phyloP scores from a whole-genome alignment of 2,797 vertebrate genomes.

The Liparis tanakae region DNA sequence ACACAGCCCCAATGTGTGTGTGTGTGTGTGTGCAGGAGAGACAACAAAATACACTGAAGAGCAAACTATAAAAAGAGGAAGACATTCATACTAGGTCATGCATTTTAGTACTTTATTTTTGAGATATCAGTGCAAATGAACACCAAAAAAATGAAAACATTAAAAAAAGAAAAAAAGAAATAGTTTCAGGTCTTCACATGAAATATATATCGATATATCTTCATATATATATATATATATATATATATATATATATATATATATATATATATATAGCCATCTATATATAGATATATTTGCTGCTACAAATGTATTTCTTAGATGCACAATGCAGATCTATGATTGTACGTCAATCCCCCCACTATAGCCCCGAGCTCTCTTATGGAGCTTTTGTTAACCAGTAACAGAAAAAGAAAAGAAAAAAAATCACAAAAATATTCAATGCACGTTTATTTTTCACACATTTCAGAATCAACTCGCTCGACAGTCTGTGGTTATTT shows the following conservation, averaged over 20 bases:
- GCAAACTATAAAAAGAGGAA: slow-evolving; percentile 63
- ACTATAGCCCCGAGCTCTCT: slow-evolving; percentile 70
- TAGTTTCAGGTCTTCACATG: slow-evolving; percentile 82
- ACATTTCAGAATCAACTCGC: slow-evolving; percentile 76
- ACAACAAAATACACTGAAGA: slow-evolving; percentile 1
- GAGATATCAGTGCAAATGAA: slow-evolving; percentile 90
- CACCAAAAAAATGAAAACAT: slow-evolving; percentile 84
- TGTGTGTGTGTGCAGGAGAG: background rate
- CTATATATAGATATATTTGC: slow-evolving; percentile 51
- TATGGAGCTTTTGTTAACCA: slow-evolving; percentile 76
- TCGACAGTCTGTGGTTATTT: slow-evolving; percentile 80
- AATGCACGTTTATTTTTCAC: slow-evolving; percentile 83
- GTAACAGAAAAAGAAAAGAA: slow-evolving; percentile 78
- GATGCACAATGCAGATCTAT: slow-evolving; percentile 83
- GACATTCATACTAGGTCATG: slow-evolving; percentile 75
- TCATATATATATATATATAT: slow-evolving; percentile 31
- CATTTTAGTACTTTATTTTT: slow-evolving; percentile 89
- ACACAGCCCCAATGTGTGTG: background rate
- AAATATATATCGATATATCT: slow-evolving; percentile 52
- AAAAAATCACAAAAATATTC: slow-evolving; percentile 80
- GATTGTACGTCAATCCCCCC: slow-evolving; percentile 80
- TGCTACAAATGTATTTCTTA: slow-evolving; percentile 83
- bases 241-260: background rate
- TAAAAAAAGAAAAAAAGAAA: slow-evolving; percentile 75
- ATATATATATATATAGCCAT: slow-evolving; percentile 9